Base-by-base conservation (phyloP, 2,113 vertebrate species). In the Microtus oregoni region DNA sequence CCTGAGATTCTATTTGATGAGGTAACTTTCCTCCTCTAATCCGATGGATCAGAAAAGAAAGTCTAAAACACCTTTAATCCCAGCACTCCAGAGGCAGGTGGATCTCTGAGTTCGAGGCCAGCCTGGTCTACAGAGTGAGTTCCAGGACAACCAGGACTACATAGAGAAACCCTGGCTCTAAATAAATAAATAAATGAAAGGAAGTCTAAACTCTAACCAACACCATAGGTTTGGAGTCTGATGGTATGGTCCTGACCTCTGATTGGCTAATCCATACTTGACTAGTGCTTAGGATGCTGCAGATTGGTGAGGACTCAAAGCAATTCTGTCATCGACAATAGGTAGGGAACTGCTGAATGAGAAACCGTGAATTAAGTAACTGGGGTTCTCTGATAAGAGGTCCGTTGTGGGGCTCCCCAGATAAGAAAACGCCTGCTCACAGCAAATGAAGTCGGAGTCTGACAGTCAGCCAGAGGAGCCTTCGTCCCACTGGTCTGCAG, bases 371-470 rank as follows among this genome's bases (percentile, higher is more conserved):
- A 26, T 65, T 91, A 63, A 63, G 90, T 91, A 95, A 90, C 47
- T n/a, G 32, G 35, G 3, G 63, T 94, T 87, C 68, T 85, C 76
- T 81, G 79, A 50, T 89, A 94, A 88, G 6, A 77, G 41, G 68
- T 87, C 82, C 5, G 82, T 86, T 79, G n/a, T 52, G 92, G 86
- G 24, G 52, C 72, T 90, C 89, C 35, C 70, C 44, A 87, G 94
- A 77, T 95, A 93, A 97, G 83, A 91, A 96, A 94, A 77, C 65
- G 82, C 63, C 35, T 58, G 17, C 86, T 96, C 19, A 90, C 52
- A 83, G 52, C 50, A 32, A 86, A 55, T 41, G 38, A 70, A 58
- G 44, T 41, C 89, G 88, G 91, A 61, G 32, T 68, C 61, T 12
- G 0, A 65, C 82, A 91, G 63, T n/a, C 35, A 38, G 70, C 75